Conservation (phyloP, 2,113 vertebrate genomes). For the Pseudopipra pipra region DNA sequence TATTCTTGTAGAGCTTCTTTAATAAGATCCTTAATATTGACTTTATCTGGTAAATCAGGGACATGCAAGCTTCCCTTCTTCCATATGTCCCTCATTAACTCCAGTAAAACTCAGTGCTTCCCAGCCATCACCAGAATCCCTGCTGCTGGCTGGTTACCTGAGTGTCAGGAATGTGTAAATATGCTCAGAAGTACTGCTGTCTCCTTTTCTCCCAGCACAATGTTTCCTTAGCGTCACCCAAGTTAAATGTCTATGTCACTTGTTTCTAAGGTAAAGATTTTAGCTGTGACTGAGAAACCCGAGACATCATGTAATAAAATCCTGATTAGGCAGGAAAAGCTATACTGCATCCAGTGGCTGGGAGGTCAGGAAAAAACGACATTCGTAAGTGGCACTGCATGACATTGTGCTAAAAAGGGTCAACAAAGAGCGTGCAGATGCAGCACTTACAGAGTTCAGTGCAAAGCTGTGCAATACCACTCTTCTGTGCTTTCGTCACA, state of each 20-base stretch:
- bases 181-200: not conserved
- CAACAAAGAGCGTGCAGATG: fast-evolving
- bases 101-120: not conserved
- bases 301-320: not conserved
- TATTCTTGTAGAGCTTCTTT: not conserved
- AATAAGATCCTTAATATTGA: not conserved
- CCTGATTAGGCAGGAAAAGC: not conserved
- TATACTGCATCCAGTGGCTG: not conserved
- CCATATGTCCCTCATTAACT: not conserved
- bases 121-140: not conserved
- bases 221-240: not conserved
- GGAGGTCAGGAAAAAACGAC: not conserved
- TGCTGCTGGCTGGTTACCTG: not conserved
- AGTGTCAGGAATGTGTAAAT: not conserved
- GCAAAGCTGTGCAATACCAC: not conserved
- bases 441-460: not conserved
- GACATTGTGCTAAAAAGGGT: not conserved
- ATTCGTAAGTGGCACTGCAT: not conserved
- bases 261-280: not conserved
- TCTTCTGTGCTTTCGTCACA: not conserved
- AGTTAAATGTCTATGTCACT: not conserved
- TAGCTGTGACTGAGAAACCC: not conserved
- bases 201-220: not conserved
- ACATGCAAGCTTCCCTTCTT: not conserved
- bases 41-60: fast-evolving